Base-by-base conservation (phyloP, 2,888 invertebrate species). In the Pollenia angustigena region DNA sequence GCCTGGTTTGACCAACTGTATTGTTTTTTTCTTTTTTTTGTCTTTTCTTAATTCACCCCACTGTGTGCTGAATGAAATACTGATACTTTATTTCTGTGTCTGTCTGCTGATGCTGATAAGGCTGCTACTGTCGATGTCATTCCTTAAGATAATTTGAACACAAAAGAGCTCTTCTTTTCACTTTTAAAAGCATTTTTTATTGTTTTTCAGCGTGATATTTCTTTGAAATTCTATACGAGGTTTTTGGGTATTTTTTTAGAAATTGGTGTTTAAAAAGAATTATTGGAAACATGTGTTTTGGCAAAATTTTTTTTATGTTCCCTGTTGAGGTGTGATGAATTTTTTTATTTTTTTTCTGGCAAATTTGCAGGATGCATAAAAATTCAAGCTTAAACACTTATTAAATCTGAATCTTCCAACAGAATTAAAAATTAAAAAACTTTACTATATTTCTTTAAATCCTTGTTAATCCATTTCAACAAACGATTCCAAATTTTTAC, bases 121-220 rank as follows among this genome's bases (percentile, higher is more conserved):
- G 44, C 16, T 71, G n/a, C 4, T 32, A 32, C 10, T 40, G 48
- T 60, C 32, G 50, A 69, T 72, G 71, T 71, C 69, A 71, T 71
- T 75, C 71, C n/a, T 58, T 62, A 56, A 50, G 69, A 79, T 42
- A 60, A 50, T 66, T 76, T 32, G 58, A 40, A 79, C 50, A 78
- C 52, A 52, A 52, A 46, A 69, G 11, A 44, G 52, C 60, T 64
- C 72, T 80, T 62, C 16, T 80, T 80, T 72, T 72, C 46, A 52
- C 52, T 72, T 71, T 72, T 32, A 80, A 80, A 46, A 72, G 62
- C 32, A 44, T 56, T 46, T 56, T 11, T 66, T 48, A 40, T 64
- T 50, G 40, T 48, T 18, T 60, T 42, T 64, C 42, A 52, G 23
- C 50, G 16, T 52, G 16, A 46, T 54, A 71, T 62, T 78, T 58